Evolutionary conservation across 2,797 vertebrate species (phyloP).

Genomic region (Iguana delicatissima): DNA sequence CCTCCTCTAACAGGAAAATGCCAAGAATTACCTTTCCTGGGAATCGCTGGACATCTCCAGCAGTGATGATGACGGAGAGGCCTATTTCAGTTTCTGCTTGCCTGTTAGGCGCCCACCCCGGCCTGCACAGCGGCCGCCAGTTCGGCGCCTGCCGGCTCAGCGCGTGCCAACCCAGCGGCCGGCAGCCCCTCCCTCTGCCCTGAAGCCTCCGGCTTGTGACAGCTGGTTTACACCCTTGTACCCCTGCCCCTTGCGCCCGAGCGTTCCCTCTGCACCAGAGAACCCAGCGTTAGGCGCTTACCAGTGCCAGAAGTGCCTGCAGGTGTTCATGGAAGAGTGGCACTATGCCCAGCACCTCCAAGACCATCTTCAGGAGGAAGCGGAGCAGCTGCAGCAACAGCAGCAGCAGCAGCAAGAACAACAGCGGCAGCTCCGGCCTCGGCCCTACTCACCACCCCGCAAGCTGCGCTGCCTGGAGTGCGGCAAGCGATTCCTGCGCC

Average conservation of each 20-base stretch:
- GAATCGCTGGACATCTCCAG: slow-evolving; percentile 63
- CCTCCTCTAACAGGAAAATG: slow-evolving; percentile 68
- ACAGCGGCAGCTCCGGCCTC: fast-evolving
- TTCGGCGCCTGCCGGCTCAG: background rate
- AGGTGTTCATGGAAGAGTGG: slow-evolving; percentile 52
- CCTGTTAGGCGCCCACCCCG: slow-evolving; percentile 15
- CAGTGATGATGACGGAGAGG: slow-evolving; percentile 68
- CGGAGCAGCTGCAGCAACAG: background rate
- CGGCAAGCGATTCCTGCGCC: slow-evolving; percentile 41
- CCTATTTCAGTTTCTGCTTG: slow-evolving; percentile 2
- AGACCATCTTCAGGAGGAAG: slow-evolving; percentile 18
- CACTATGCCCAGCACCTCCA: slow-evolving; percentile 41
- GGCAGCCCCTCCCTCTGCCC: background rate
- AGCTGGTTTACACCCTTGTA: slow-evolving; percentile 42
- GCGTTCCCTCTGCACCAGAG: background rate
- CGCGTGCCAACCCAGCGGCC: background rate
- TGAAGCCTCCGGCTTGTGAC: background rate
- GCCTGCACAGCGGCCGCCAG: background rate
- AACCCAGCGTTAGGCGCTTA: background rate
- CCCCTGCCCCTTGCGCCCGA: slow-evolving; percentile 18
- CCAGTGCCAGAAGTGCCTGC: slow-evolving; percentile 44
- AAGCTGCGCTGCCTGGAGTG: slow-evolving; percentile 51
- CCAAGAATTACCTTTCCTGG: slow-evolving; percentile 44
- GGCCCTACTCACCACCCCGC: background rate
- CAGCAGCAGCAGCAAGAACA: background rate